These are phyloP conservation scores for Cryptomyrus ogoouensis DNA, from an alignment of 2,113 vertebrate species.

Conservation along the genomic window DNA sequence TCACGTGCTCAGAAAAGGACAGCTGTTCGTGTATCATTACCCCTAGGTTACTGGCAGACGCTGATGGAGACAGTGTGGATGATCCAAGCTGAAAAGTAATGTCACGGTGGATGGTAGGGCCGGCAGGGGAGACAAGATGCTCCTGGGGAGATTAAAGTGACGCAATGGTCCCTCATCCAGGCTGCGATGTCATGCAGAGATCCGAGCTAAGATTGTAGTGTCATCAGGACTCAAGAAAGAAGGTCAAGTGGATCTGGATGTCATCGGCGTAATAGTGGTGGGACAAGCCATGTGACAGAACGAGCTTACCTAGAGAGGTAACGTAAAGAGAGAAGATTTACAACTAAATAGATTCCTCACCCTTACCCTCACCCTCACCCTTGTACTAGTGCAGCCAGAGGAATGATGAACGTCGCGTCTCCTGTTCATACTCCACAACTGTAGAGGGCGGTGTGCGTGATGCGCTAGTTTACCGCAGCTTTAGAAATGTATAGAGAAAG, in stretches of 20 bases:
- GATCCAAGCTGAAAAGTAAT: background rate
- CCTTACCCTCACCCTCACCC: background rate
- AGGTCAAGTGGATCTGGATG: background rate
- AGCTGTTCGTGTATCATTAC: background rate
- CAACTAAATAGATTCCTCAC: background rate
- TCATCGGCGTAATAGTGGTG: background rate
- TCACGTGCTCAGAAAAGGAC: background rate
- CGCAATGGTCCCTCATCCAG: background rate
- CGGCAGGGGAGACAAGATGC: background rate
- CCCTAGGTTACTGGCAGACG: background rate
- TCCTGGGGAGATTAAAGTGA: background rate
- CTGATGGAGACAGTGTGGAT: background rate
- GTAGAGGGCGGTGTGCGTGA: background rate
- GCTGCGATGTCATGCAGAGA: background rate
- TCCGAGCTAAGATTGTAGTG: background rate
- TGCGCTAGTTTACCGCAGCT: background rate
- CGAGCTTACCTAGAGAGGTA: background rate
- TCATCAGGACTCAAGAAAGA: background rate
- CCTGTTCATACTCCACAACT: background rate
- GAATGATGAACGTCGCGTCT: background rate
- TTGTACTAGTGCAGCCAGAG: background rate
- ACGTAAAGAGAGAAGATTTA: background rate
- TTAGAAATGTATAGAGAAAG: background rate
- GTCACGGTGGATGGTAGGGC: background rate
- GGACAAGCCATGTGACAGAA: background rate